Percentiles rank a stretch among this genome's conserved stretches.
These are phyloP conservation scores for Ceyx erithaca DNA, from an alignment of 2,797 vertebrate genomes.

Conservation along the genomic window DNA sequence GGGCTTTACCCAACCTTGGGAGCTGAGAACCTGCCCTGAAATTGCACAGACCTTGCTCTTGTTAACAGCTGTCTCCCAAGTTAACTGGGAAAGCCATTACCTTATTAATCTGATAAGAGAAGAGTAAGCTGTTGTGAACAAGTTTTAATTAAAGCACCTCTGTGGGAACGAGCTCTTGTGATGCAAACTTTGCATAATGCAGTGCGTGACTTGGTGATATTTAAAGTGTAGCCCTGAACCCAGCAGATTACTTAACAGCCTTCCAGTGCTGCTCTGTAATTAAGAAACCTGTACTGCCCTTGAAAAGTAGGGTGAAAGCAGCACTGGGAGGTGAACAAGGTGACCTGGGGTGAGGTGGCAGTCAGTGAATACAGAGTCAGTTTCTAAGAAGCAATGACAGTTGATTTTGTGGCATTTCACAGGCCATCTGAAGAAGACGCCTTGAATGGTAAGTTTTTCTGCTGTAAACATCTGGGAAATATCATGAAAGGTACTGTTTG, in stretches of 20 bases:
- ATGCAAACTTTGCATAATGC: conserved; percentile 41
- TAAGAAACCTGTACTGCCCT: conserved; percentile 27
- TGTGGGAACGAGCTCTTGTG: conserved; percentile 53
- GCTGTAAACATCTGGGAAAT: not conserved
- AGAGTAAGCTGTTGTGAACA: conserved; percentile 43
- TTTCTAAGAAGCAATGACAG: conserved; percentile 15
- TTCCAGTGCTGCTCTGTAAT: conserved; percentile 22
- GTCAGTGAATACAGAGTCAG: not conserved
- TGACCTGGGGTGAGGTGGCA: conserved; percentile 5
- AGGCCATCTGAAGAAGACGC: conserved; percentile 87
- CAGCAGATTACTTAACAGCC: conserved; percentile 29
- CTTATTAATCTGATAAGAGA: conserved; percentile 60
- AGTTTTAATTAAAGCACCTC: conserved; percentile 49
- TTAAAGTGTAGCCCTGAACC: conserved; percentile 20
- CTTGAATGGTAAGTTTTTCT: conserved; percentile 85
- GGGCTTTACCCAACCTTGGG: not conserved
- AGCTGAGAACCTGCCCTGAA: not conserved
- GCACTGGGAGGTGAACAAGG: conserved; percentile 13
- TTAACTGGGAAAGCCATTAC: conserved; percentile 51
- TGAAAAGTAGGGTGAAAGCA: not conserved
- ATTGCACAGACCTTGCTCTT: not conserved
- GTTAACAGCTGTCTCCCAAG: conserved; percentile 33
- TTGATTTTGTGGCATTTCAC: conserved; percentile 61
- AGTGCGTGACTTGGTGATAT: conserved; percentile 32
- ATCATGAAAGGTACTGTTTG: not conserved